phyloP scores from a whole-genome alignment of 2,113 vertebrate genomes.

The Stomatorhinus ivindoensis region DNA sequence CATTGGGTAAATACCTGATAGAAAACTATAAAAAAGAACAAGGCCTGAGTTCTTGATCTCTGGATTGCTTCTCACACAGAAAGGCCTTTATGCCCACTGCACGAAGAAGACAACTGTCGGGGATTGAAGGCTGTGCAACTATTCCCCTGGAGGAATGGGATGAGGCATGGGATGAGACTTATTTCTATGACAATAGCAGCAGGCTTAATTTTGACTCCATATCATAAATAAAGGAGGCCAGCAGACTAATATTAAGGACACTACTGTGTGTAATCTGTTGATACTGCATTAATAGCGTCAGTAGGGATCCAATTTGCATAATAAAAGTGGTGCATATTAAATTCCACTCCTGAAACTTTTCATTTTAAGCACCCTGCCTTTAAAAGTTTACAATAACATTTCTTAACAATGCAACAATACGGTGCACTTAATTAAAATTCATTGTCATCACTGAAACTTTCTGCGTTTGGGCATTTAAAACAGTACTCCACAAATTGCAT shows the following conservation, averaged over 20 bases:
- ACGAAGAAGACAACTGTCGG: conserved; percentile 45
- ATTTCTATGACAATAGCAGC: conserved; percentile 60
- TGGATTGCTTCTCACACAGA: conserved; percentile 28
- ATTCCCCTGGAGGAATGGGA: conserved; percentile 35
- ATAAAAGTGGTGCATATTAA: neutral
- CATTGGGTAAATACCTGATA: neutral
- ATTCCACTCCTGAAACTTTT: neutral
- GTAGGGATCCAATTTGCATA: conserved; percentile 14
- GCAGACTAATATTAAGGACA: conserved; percentile 30
- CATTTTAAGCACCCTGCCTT: neutral
- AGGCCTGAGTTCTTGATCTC: conserved; percentile 29
- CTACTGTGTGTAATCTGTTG: conserved; percentile 20
- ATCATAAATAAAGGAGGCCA: conserved; percentile 67
- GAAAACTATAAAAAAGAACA: neutral
- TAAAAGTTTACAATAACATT: neutral
- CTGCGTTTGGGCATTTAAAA: neutral
- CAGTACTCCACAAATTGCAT: neutral
- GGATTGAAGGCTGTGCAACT: conserved; percentile 42
- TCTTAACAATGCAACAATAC: neutral
- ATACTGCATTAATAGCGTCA: conserved; percentile 44
- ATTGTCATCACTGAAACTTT: neutral
- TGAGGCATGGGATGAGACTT: conserved; percentile 56
- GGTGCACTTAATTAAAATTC: neutral
- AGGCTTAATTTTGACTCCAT: conserved; percentile 64
- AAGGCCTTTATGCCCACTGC: conserved; percentile 19